Conservation (phyloP, 2,797 vertebrate genomes). For the Rhinophrynus dorsalis region DNA sequence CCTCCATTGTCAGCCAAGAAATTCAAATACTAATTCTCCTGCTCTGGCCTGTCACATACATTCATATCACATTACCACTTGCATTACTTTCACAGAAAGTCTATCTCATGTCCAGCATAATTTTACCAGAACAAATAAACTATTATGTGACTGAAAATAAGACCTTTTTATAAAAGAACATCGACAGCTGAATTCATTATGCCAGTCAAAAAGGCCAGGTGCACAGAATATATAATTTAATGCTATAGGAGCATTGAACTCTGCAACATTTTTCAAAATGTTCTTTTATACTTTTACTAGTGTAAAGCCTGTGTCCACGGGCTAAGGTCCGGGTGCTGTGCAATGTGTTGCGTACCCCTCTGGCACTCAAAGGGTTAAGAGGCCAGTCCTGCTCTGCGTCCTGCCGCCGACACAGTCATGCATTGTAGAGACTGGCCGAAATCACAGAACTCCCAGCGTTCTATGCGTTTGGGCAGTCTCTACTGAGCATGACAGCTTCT, state of each 20-base stretch:
- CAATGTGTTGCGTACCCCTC: too few species aligned
- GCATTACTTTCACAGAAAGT: slow-evolving; percentile 20
- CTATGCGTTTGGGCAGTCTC: too few species aligned
- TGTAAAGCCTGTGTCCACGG: too few species aligned
- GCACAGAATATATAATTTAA: background rate
- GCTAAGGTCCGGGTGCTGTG: too few species aligned
- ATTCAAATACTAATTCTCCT: slow-evolving; percentile 22
- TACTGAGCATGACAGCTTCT: too few species aligned
- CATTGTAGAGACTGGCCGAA: too few species aligned
- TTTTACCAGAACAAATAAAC: slow-evolving; percentile 36
- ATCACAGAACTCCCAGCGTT: too few species aligned
- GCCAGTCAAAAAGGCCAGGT: slow-evolving; percentile 38
- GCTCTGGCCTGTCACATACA: slow-evolving; percentile 25
- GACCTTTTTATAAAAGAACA: slow-evolving; percentile 13
- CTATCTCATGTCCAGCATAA: slow-evolving; percentile 4
- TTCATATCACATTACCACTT: slow-evolving; percentile 43
- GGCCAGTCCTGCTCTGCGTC: too few species aligned
- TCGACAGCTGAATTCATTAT: slow-evolving; percentile 30
- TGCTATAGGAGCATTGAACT: background rate
- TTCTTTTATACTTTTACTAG: too few species aligned
- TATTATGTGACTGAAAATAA: slow-evolving; percentile 34
- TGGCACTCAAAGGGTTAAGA: too few species aligned
- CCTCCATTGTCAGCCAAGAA: slow-evolving; percentile 36
- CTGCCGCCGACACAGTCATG: too few species aligned
- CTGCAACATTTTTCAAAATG: too few species aligned